Evolutionary conservation across 2,113 vertebrate species (phyloP), one percentile per base, ranked within the genome.

Genomic region (Mesembrinibis cayennensis): DNA sequence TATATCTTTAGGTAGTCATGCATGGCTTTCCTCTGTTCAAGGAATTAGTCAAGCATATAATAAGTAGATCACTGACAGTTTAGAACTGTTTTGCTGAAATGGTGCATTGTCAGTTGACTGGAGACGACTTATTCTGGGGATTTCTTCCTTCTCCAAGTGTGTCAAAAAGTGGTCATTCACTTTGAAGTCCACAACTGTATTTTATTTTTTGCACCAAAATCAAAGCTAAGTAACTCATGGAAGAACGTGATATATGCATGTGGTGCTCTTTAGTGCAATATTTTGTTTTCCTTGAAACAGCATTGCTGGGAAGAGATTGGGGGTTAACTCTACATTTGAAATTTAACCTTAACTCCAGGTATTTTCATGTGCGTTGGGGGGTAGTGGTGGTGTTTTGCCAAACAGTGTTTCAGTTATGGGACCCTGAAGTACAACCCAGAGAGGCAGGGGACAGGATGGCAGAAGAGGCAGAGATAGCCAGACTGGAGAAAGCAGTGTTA

Each of bases 31-130:
- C 63, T 86, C 87, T 93, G 49, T 70, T 91, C 66, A 66, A 50
- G 52, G 85, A 92, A 74, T 93, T 95, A 95, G 59, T 89, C 85
- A 96, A 86, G 84, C 89, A 52, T 94, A 53, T 90, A 91, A 80
- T 87, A 90, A 94, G 59, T 49, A 93, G 79, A 89, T 91, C 82
- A 78, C 42, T 83, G 90, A 26, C 71, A 92, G 65, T 70, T 96
- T 93, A 92, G 91, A 94, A 91, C 71, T 73, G 18, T 90, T 82
- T 93, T 85, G 56, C 69, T 88, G 59, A 84, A 84, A 86, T 40
- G 42, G 12, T 96, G 61, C 34, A 17, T 74, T 32, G 1, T 93
- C 76, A 73, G 16, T 83, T 94, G 74, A 85, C 70, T 93, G 76
- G 50, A 83, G 67, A 81, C 13, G 29, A 59, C 85, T 94, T 84